A percentile compares a stretch with the other conserved stretches of the same genome.
Conservation (phyloP, 2,113 vertebrate species). For the Condylura cristata region DNA sequence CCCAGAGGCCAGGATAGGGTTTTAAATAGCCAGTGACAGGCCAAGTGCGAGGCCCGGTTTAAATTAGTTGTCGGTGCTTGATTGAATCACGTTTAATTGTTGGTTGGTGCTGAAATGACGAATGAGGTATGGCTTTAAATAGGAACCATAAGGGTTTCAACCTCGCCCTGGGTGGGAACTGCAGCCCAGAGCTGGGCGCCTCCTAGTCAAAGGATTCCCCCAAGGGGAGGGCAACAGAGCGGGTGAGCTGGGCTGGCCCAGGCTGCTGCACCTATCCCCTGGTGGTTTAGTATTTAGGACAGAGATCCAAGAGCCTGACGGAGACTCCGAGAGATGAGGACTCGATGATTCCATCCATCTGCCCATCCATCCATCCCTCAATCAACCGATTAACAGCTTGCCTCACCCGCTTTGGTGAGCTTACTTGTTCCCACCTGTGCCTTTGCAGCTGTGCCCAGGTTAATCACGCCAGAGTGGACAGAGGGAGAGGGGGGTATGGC, state of each 20-base stretch:
- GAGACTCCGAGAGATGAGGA: background rate
- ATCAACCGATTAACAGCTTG: background rate
- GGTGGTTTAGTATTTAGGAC: background rate
- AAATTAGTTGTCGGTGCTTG: constrained; percentile 75
- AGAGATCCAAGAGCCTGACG: background rate
- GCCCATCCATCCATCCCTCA: too few species aligned
- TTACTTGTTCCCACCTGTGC: background rate
- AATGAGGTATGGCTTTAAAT: constrained; percentile 73
- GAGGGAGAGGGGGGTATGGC: background rate
- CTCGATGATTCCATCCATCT: background rate
- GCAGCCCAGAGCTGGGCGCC: background rate
- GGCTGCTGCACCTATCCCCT: background rate
- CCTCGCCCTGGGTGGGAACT: constrained; percentile 25
- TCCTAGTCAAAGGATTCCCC: background rate
- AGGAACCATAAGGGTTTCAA: constrained; percentile 57
- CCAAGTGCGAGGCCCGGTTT: constrained; percentile 54
- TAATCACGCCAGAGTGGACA: background rate
- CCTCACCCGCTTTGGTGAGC: background rate
- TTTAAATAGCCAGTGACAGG: constrained; percentile 79
- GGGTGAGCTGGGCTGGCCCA: background rate
- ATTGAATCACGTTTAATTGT: constrained; percentile 79
- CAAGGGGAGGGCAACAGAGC: background rate
- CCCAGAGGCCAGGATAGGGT: constrained; percentile 56
- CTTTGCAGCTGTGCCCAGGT: background rate
- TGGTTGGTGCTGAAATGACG: constrained; percentile 79